phyloP scores from a whole-genome alignment of 2,797 vertebrate genomes.

The Graptemys geographica region DNA sequence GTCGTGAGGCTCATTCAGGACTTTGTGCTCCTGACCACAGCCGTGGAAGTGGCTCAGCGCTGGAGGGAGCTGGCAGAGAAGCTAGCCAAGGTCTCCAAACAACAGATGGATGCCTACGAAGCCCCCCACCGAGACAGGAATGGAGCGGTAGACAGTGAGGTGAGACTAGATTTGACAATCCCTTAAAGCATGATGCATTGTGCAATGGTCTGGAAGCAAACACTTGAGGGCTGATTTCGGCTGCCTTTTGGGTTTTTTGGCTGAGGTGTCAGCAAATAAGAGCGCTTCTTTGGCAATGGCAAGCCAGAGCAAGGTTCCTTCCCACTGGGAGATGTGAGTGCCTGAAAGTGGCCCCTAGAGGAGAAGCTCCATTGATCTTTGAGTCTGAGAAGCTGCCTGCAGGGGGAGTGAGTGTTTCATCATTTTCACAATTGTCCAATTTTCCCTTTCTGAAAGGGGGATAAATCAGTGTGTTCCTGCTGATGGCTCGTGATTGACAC shows the following conservation, averaged over 20 bases:
- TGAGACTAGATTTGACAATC: constrained; percentile 59
- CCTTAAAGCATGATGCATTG: background rate
- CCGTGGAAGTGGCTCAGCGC: constrained; percentile 94
- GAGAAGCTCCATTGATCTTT: background rate
- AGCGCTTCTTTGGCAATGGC: too few relatives aligned
- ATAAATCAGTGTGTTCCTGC: background rate
- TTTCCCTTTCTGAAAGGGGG: background rate
- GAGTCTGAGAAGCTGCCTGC: background rate
- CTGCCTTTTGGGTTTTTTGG: too few relatives aligned
- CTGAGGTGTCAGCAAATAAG: too few relatives aligned
- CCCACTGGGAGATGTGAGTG: background rate
- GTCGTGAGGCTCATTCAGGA: constrained; percentile 93
- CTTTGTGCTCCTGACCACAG: constrained; percentile 94
- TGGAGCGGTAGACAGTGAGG: constrained; percentile 91
- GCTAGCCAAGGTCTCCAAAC: constrained; percentile 90
- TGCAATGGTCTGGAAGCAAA: background rate
- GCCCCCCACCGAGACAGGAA: constrained; percentile 92
- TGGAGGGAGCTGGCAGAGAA: constrained; percentile 97
- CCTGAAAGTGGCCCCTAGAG: background rate
- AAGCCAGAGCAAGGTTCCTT: too few relatives aligned
- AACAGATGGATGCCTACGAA: constrained; percentile 98
- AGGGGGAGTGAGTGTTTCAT: background rate
- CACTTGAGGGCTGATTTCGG: background rate
- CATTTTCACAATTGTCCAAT: background rate
- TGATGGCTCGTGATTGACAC: background rate